Evolutionary conservation across 2,113 vertebrate species (phyloP).

Genomic region (Amazona vittata): DNA sequence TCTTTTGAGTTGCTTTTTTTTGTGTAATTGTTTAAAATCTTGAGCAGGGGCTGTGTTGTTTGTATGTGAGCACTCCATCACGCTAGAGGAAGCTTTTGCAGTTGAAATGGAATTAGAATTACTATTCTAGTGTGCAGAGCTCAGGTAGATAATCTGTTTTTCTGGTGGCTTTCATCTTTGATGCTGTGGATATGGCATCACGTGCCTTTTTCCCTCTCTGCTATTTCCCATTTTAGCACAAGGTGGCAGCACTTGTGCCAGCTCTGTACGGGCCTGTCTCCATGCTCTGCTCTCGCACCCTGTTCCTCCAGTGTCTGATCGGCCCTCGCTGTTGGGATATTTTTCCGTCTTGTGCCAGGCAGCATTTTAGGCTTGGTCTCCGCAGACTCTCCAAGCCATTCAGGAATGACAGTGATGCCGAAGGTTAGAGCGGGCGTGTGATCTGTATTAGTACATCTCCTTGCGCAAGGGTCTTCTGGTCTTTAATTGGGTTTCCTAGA

Average conservation of each 20-base stretch:
- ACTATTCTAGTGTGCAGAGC: neutral
- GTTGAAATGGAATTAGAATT: neutral
- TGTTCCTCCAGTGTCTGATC: neutral
- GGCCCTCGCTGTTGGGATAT: neutral
- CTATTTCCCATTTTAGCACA: neutral
- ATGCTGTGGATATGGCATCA: neutral
- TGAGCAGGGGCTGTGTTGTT: neutral
- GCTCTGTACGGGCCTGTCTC: neutral
- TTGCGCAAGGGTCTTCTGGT: neutral
- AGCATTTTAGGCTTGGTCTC: neutral
- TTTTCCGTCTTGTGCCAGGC: neutral
- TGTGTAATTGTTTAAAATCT: neutral
- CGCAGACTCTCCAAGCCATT: neutral
- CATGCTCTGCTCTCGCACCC: neutral
- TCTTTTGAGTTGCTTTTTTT: neutral
- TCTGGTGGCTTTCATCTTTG: neutral
- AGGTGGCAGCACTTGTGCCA: slow-evolving; percentile 56
- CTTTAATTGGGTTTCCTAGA: slow-evolving; percentile 25
- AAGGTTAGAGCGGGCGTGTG: neutral
- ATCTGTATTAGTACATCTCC: neutral
- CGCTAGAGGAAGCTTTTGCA: neutral
- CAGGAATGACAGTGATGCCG: neutral
- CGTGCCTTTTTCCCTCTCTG: neutral
- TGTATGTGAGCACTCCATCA: neutral
- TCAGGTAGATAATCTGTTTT: neutral